phyloP scores from a whole-genome alignment of 1,140 invertebrate species.

The Drosophila littoralis region DNA sequence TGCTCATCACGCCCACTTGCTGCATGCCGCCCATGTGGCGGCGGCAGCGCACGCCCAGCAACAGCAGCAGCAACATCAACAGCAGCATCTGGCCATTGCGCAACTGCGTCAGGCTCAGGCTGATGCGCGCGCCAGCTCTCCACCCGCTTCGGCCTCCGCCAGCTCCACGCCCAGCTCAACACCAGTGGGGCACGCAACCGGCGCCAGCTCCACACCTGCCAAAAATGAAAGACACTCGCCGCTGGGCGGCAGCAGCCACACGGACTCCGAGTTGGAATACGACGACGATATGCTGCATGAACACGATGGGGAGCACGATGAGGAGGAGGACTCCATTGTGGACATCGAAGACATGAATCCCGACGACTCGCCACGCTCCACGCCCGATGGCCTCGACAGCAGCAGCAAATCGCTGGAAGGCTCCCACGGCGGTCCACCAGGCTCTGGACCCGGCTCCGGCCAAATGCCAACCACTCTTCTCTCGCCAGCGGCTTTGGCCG shows the following conservation, averaged over 20 bases:
- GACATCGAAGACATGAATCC: conserved; percentile 88
- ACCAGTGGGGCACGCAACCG: conserved; percentile 44
- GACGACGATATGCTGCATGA: conserved; percentile 86
- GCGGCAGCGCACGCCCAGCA: conserved; percentile 76
- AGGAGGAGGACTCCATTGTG: conserved; percentile 88
- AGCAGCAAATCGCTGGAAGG: conserved; percentile 76
- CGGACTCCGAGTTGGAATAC: conserved; percentile 87
- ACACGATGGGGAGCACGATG: conserved; percentile 86
- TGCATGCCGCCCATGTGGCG: conserved; percentile 75
- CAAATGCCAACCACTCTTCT: conserved; percentile 82
- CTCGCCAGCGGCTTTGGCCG: conserved; percentile 77
- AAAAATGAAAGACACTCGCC: conserved; percentile 83
- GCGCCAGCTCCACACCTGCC: conserved; percentile 49
- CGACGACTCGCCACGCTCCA: conserved; percentile 84
- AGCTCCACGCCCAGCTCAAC: conserved; percentile 69
- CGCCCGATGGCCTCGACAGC: conserved; percentile 77
- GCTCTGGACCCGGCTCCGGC: conserved; percentile 54
- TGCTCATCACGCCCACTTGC: conserved; percentile 77
- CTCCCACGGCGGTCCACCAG: conserved; percentile 56
- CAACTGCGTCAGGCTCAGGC: conserved; percentile 64
- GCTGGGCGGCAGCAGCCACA: conserved; percentile 71
- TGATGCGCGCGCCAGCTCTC: conserved; percentile 45
- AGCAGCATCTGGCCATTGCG: conserved; percentile 59
- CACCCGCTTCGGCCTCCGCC: conserved; percentile 50
- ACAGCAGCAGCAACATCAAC: conserved; percentile 46